These are phyloP conservation scores for Delphinus delphis DNA, from an alignment of 2,113 vertebrate genomes.

Conservation along the genomic window DNA sequence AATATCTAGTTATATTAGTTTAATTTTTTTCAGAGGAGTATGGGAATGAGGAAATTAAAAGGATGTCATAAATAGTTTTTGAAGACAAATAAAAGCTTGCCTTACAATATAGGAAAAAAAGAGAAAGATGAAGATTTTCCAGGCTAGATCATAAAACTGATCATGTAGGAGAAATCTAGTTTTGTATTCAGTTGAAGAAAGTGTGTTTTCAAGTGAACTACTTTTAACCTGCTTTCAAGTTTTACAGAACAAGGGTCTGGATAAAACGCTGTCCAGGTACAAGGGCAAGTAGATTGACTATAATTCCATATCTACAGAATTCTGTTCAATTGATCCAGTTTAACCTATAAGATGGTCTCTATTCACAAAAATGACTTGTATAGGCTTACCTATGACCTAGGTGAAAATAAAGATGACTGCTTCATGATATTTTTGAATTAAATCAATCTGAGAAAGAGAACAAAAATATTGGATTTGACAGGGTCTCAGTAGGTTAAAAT, in stretches of 20 bases:
- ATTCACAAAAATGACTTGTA: background rate
- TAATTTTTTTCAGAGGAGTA: background rate
- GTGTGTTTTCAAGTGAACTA: background rate
- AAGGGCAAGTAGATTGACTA: background rate
- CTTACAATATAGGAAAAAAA: background rate
- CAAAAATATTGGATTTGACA: conserved; percentile 33
- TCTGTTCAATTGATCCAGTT: background rate
- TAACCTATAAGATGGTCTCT: background rate
- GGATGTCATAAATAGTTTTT: background rate
- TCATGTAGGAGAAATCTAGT: background rate
- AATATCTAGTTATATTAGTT: background rate
- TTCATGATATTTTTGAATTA: conserved; percentile 43
- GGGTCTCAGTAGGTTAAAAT: conserved; percentile 43
- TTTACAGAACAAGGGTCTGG: background rate
- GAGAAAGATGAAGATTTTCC: background rate
- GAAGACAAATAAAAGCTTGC: background rate
- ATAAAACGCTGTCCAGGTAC: background rate
- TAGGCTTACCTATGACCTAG: background rate
- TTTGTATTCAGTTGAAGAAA: background rate
- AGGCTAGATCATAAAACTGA: background rate
- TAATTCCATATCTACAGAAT: background rate
- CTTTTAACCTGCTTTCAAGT: background rate
- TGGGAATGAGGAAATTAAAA: background rate
- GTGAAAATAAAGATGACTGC: background rate
- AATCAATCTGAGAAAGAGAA: conserved; percentile 40